phyloP scores from a whole-genome alignment of 1,140 invertebrate genomes.

The Cotesia typhae region DNA sequence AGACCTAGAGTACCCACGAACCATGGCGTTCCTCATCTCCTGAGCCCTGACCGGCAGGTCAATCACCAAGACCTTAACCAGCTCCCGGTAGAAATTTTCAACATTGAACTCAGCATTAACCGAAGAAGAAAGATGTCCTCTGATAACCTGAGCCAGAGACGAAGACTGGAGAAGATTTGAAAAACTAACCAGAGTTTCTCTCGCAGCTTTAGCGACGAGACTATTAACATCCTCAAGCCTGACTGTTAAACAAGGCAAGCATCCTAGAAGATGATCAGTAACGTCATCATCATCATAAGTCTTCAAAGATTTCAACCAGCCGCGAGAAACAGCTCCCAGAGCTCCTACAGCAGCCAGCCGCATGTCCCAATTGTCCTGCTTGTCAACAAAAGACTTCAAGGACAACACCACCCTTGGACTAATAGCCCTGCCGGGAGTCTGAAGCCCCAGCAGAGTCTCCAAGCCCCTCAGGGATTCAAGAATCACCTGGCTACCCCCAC shows the following conservation, averaged over 20 bases:
- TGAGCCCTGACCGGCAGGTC: constrained; percentile 54
- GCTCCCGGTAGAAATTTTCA: constrained; percentile 49
- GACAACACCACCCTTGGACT: constrained; percentile 55
- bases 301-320: constrained; percentile 49
- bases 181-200: constrained; percentile 49
- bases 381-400: constrained; percentile 59
- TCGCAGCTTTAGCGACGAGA: constrained; percentile 49
- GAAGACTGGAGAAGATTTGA: constrained; percentile 47
- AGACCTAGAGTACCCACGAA: constrained; percentile 57
- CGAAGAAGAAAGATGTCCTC: constrained; percentile 43
- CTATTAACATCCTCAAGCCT: constrained; percentile 54
- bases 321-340: constrained; percentile 46
- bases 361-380: constrained; percentile 56
- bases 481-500: constrained; percentile 51
- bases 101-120: constrained; percentile 42
- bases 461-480: constrained; percentile 57
- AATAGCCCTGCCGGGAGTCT: constrained; percentile 47
- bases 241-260: constrained; percentile 55
- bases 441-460: constrained; percentile 49
- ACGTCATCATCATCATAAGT: constrained; percentile 50
- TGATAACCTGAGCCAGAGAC: constrained; percentile 44
- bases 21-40: constrained; percentile 57
- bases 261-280: constrained; percentile 56
- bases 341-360: constrained; percentile 54
- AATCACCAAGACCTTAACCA: constrained; percentile 51